Conservation (phyloP, 2,888 invertebrate genomes). For the Atethmia centrago region DNA sequence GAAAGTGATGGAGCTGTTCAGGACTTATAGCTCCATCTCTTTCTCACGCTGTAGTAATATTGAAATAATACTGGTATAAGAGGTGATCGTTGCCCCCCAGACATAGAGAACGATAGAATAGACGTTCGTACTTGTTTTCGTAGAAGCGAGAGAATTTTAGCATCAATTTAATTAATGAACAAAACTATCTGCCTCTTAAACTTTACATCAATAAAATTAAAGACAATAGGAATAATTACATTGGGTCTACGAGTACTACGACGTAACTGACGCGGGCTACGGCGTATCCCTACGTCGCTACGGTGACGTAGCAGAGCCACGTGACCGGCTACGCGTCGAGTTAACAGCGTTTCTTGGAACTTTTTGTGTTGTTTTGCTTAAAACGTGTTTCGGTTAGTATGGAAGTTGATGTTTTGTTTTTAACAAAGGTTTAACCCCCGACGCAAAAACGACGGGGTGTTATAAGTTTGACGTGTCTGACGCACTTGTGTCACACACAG, state of each 20-base stretch:
- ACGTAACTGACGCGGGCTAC: slow-evolving; percentile 9
- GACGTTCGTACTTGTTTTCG: neutral
- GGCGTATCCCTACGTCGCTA: slow-evolving; percentile 17
- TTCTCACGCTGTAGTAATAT: too few species aligned
- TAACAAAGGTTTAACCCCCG: too few species aligned
- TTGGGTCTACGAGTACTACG: slow-evolving; percentile 20
- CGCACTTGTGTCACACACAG: too few species aligned
- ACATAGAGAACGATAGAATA: neutral
- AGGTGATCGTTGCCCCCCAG: too few species aligned
- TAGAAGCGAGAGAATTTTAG: neutral
- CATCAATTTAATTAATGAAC: neutral
- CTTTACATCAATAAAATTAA: neutral
- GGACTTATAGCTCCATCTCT: too few species aligned
- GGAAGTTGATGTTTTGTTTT: neutral
- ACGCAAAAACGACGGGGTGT: too few species aligned
- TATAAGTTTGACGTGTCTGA: too few species aligned
- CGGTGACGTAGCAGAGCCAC: slow-evolving; percentile 35
- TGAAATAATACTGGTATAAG: too few species aligned
- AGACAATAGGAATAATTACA: neutral
- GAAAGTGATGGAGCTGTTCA: too few species aligned
- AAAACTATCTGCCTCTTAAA: neutral
- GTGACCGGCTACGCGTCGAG: slow-evolving; percentile 7
- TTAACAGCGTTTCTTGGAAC: neutral
- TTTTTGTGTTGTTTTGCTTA: neutral
- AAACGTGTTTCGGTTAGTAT: neutral